A percentile compares a stretch with the other conserved stretches of the same genome.
These are phyloP conservation scores for Drosophila kepulauana DNA, from an alignment of 1,140 invertebrate genomes.

Conservation along the genomic window DNA sequence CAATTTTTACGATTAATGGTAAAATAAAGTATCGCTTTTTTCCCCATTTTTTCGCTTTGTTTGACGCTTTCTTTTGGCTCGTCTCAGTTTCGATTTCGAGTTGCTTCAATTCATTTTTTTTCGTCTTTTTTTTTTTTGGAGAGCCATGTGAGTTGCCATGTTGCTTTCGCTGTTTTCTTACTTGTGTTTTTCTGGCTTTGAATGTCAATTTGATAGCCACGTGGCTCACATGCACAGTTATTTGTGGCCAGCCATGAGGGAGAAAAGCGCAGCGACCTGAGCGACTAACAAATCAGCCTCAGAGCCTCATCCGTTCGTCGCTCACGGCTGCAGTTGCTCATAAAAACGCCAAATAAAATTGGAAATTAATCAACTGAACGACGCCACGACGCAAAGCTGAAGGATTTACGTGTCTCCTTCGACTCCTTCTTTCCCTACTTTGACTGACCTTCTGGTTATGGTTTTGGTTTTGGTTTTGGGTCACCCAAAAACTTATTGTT, in stretches of 20 bases:
- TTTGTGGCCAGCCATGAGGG: conserved; percentile 27
- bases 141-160: conserved; percentile 6
- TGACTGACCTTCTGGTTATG: conserved; percentile 2
- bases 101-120: background rate
- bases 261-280: conserved; percentile 34
- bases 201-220: conserved; percentile 47
- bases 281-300: background rate
- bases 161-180: background rate
- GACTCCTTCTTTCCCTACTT: background rate
- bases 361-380: conserved; percentile 67
- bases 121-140: background rate
- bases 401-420: conserved; percentile 35
- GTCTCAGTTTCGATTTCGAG: conserved; percentile 10
- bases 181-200: conserved; percentile 18
- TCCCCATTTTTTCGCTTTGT: conserved; percentile 7
- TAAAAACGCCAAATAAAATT: conserved; percentile 74
- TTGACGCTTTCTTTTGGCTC: conserved; percentile 2
- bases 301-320: background rate
- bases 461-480: background rate
- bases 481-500: conserved; percentile 16
- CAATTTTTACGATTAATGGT: conserved; percentile 73
- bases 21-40: conserved; percentile 65
- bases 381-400: conserved; percentile 26
- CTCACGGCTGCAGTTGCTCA: conserved; percentile 47
- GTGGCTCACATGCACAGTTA: conserved; percentile 28